Base-by-base conservation (phyloP, 1,140 invertebrate genomes). In the Trachelipus rathkii region DNA sequence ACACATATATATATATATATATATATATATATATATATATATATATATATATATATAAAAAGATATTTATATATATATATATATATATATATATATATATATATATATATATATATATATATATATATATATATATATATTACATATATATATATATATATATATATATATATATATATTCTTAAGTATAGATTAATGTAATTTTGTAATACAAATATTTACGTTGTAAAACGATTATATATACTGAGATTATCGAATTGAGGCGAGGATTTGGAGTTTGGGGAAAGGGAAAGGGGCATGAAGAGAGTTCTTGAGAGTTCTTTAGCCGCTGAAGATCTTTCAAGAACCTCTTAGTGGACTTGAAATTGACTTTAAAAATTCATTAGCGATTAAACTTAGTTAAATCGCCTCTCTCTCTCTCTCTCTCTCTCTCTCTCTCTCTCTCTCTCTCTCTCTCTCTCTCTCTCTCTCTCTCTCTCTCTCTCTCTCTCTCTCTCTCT, bases 41-140 rank as follows among this genome's bases (percentile, higher is more conserved):
- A 15, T 60, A 60, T 60, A 19, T 19, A 19, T 13, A 60, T 19
- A 60, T 60, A 15, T 19, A 60, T 60, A 13, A 4, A 15, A 4
- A 60, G 2, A 60, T 60, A 60, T 60, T 4, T 60, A 60, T 60
- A 60, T 60, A 60, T 60, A 60, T 60, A 60, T 60, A 60, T 60
- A 60, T 60, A 60, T 60, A 60, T 60, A 60, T 60, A 60, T 60
- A 60, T 60, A 60, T 60, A 60, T 60, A 60, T 60, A 60, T 60
- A 60, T 60, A 60, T 60, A 60, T 60, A 60, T 60, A 60, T 60
- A 60, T 60, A 60, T 60, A 60, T 60, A 60, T 60, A 60, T 60
- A 60, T 60, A 60, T 60, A 60, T 60, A 60, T 60, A 60, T 60
- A 60, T 60, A 60, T 60, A 60, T 60, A 60, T 60, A 60, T 60